These are phyloP conservation scores for Pangasius sanitwongsei DNA, from an alignment of 2,797 vertebrate species.

Conservation along the genomic window DNA sequence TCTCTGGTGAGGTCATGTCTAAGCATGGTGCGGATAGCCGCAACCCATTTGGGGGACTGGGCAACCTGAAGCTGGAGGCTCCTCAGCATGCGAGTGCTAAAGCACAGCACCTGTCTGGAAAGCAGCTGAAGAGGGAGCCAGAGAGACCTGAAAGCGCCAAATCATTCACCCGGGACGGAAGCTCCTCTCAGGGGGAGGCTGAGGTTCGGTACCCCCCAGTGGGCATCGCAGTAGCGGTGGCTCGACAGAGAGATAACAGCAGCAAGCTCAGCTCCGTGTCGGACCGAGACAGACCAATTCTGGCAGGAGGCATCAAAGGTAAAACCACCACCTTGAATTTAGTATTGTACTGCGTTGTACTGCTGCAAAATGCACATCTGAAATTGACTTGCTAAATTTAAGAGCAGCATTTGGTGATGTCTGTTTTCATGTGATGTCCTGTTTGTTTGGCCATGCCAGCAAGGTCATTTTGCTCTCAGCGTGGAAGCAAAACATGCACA, in stretches of 20 bases:
- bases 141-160: conserved; percentile 92
- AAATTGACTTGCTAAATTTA: conserved; percentile 2
- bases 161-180: conserved; percentile 86
- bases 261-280: conserved; percentile 79
- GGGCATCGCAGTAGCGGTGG: conserved; percentile 94
- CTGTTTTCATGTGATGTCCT: conserved; percentile 20
- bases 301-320: conserved; percentile 88
- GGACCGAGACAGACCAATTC: conserved; percentile 82
- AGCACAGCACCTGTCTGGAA: conserved; percentile 76
- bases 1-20: conserved; percentile 79
- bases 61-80: conserved; percentile 76
- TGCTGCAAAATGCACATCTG: not conserved
- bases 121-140: conserved; percentile 89
- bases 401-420: not conserved
- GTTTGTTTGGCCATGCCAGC: conserved; percentile 33
- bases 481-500: conserved; percentile 34
- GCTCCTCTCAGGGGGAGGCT: conserved; percentile 81
- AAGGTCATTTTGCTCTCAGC: conserved; percentile 46
- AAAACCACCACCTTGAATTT: conserved; percentile 32
- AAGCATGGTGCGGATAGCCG: conserved; percentile 79
- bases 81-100: conserved; percentile 67
- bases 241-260: conserved; percentile 89
- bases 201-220: conserved; percentile 95
- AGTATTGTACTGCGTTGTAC: not conserved
- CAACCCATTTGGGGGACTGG: conserved; percentile 87